Base-by-base conservation (phyloP, 2,797 vertebrate species). In the Harpagifer antarcticus region DNA sequence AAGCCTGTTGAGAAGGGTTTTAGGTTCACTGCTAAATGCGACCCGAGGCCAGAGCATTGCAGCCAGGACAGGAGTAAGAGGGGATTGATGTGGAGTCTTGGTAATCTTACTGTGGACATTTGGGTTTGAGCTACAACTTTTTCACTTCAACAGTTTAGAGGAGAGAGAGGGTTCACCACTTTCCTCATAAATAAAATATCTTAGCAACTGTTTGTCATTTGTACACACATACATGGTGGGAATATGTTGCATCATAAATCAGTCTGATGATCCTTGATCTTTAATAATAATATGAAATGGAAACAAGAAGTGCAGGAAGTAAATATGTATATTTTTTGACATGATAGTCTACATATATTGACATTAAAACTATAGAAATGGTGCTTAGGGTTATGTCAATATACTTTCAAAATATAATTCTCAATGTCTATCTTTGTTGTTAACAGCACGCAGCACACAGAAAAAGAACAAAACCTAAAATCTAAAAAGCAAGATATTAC, bases 1-100 rank as follows among this genome's bases (percentile, higher is more conserved):
- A 73, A 73, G 66, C 84, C 84, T 58, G 48, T 74, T 68, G 66
- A 74, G 59, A 67, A 42, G 45, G 74, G 74, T 68, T 59, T 59
- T 19, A 70, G 63, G 33, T 61, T 67, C 33, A 52, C 52, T 57
- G 59, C 40, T 70, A 44, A 59, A 68, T 72, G 54, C 80, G 79
- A 80, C 43, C 63, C 43, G 40, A 69, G 65, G 44, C 43, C 33
- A 70, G 42, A 9, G 49, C 33, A 57, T 66, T 40, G 58, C 59
- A 70, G 67, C 63, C 57, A 53, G 60, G 9, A 61, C 48, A 58
- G 54, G 17, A 61, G 40, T 31, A 63, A 42, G n/a, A 71, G n/a
- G 52, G 42, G 52, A 65, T 45, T 4, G 5, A 37, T 54, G 5
- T 68, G 54, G 44, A 52, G 52, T 53, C 69, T 64, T 45, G 19